Conservation (phyloP, 2,113 vertebrate species). For the Salvelinus namaycush region DNA sequence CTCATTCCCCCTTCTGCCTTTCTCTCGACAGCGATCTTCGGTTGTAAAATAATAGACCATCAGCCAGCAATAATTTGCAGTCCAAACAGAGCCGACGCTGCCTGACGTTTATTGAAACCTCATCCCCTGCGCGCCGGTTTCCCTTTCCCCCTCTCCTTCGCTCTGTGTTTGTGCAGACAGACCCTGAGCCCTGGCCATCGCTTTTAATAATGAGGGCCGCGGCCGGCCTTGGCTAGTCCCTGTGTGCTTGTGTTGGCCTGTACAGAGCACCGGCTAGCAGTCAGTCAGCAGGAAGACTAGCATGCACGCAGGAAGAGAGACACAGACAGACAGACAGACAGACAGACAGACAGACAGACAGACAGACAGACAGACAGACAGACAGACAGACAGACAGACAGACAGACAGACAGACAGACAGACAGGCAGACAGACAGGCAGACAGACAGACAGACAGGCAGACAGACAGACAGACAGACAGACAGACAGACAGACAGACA, state of each 20-base stretch:
- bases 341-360: neutral
- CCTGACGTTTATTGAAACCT: constrained; percentile 99
- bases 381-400: constrained; percentile 30
- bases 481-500: neutral
- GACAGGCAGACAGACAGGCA: constrained; percentile 14
- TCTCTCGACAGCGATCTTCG: constrained; percentile 87
- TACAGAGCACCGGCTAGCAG: neutral
- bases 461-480: too few relatives aligned
- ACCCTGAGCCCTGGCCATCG: constrained; percentile 85
- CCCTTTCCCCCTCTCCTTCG: constrained; percentile 78
- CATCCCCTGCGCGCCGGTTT: constrained; percentile 85
- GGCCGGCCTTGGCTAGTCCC: constrained; percentile 83
- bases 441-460: too few relatives aligned
- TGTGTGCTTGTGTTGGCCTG: constrained; percentile 83
- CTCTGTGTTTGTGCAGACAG: constrained; percentile 92
- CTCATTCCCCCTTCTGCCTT: constrained; percentile 73
- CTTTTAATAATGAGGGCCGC: constrained; percentile 91
- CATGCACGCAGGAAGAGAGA: neutral
- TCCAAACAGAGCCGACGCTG: constrained; percentile 94
- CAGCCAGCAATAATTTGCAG: constrained; percentile 98
- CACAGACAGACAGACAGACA: neutral
- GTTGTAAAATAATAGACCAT: constrained; percentile 95
- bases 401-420: constrained; percentile 31
- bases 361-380: constrained; percentile 11
- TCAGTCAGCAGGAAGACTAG: constrained; percentile 16